Percentiles rank a stretch among this genome's conserved stretches.
Evolutionary conservation across 2,113 vertebrate genomes (phyloP).

Genomic region (Pluvianellus socialis): DNA sequence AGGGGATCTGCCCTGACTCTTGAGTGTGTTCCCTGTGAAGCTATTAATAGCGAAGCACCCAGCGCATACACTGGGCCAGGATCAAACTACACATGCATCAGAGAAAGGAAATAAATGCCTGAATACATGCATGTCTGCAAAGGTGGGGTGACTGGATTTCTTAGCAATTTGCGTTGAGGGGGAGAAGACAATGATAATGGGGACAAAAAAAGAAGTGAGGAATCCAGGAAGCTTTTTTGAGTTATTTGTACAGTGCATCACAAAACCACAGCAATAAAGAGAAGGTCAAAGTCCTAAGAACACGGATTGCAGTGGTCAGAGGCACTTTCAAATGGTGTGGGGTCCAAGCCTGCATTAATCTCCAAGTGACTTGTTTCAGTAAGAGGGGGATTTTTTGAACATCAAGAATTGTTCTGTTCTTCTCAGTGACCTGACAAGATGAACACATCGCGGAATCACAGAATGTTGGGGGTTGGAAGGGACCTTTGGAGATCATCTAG

Average conservation of each 20-base stretch:
- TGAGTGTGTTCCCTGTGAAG: neutral
- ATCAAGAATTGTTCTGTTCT: neutral
- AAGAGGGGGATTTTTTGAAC: neutral
- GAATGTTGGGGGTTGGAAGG: neutral
- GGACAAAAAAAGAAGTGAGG: neutral
- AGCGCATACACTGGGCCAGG: neutral
- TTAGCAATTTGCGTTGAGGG: neutral
- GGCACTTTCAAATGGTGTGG: neutral
- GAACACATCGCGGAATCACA: neutral
- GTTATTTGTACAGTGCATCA: neutral
- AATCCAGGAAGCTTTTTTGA: neutral
- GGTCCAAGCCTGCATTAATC: neutral
- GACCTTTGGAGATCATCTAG: neutral
- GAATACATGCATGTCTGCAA: neutral
- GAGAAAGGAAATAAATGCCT: neutral
- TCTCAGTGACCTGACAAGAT: neutral
- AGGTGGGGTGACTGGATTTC: neutral
- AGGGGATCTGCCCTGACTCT: neutral
- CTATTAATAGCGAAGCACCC: neutral
- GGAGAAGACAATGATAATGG: neutral
- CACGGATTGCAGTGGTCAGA: neutral
- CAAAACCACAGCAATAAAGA: neutral
- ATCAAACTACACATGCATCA: neutral
- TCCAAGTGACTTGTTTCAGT: neutral
- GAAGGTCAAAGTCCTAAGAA: neutral